Percentiles rank a stretch among this genome's conserved stretches.
Evolutionary conservation across 2,797 vertebrate species (phyloP).

Genomic region (Urophycis tenuis): DNA sequence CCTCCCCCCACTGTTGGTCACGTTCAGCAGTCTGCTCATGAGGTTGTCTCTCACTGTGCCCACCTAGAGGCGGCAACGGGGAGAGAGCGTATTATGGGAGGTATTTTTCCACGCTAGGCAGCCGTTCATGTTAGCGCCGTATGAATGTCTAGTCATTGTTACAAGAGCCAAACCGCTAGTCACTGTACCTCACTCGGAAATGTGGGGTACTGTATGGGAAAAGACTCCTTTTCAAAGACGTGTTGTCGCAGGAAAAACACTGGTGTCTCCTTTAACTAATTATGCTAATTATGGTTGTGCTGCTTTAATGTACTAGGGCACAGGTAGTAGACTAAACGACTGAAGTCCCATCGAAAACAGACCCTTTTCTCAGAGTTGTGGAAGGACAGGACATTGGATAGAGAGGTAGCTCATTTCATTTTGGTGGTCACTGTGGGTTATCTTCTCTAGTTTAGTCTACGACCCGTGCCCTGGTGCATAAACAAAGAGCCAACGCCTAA

Average conservation of each 20-base stretch:
- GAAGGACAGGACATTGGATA: no score
- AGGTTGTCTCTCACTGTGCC: conserved; percentile 26
- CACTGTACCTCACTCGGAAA: no score
- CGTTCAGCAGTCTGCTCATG: conserved; percentile 30
- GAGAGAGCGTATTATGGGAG: conserved; percentile 26
- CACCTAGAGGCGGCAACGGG: conserved; percentile 20
- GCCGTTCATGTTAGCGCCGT: neutral
- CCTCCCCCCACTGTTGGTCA: conserved; percentile 33
- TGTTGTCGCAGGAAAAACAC: neutral
- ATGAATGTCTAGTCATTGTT: neutral
- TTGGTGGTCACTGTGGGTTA: neutral
- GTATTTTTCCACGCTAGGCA: neutral
- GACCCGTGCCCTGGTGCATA: neutral
- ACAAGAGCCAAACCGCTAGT: neutral
- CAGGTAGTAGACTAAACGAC: neutral
- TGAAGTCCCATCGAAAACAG: neutral
- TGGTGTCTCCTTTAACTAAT: neutral
- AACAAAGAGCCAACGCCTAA: neutral
- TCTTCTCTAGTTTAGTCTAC: neutral
- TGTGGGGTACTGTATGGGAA: no score
- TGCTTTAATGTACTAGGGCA: neutral
- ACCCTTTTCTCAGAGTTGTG: neutral
- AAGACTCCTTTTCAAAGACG: neutral
- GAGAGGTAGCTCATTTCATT: no score
- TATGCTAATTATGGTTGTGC: neutral